Evolutionary conservation across 2,888 invertebrate genomes (phyloP), one percentile per base, ranked within the genome.

Genomic region (Drosophila borealis): DNA sequence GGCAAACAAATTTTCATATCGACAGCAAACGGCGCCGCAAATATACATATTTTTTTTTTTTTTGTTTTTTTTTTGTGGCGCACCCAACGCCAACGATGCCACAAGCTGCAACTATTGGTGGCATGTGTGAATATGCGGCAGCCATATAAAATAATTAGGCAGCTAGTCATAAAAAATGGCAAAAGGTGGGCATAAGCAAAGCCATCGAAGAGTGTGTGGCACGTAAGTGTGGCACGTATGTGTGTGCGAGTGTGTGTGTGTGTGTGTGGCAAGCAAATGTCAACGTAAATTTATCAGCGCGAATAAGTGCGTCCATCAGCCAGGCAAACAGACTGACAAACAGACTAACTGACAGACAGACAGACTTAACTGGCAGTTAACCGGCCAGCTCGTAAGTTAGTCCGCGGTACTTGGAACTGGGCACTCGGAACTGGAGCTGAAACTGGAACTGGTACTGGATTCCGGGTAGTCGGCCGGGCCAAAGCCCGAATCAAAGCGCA

Each of bases 1-100:
- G 88, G 88, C 88, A 88, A 88, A 88, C 83, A 84, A 84, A 84
- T 84, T 88, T 84, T 82, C 83, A 74, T 82, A 85, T 88, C 86
- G 86, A 85, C 81, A 75, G 78, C 67, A 64, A 74, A 67, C 50
- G 74, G 65, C 80, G 75, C 68, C 71, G 78, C 66, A 45, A 17
- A 29, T 41, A 55, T 51, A 60, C 46, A 33, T 29, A 48, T 29
- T 39, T 25, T 17, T 17, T 29, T 9, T 8, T 13, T 13, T 37
- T 36, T 0, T n/a, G n/a, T n/a, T 45, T 41, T n/a, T 25, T 21
- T 41, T 46, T 60, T 19, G 14, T 50, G 73, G 73, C 73, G 74
- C 74, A 74, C 55, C 64, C 66, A 63, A 61, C 84, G 77, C 80
- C 82, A 74, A 83, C 69, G 71, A 65, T 71, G 70, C 71, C 50